Base-by-base conservation (phyloP, 2,888 invertebrate species). In the Gibbula magus region DNA sequence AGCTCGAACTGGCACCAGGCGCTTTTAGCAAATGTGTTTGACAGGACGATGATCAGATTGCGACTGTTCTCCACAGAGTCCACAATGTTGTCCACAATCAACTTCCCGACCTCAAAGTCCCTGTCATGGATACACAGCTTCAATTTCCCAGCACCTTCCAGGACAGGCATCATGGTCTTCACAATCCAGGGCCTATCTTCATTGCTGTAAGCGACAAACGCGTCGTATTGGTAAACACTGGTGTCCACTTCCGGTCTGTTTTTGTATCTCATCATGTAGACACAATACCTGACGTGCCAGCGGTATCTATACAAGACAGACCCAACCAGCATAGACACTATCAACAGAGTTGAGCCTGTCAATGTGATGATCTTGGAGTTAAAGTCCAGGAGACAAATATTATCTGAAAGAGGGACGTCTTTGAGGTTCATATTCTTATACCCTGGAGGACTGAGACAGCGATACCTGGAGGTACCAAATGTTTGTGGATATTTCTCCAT, bases 1-100 rank as follows among this genome's bases (percentile, higher is more conserved):
- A 96, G 95, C 91, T 96, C 96, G 85, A 95, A 95, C 86, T 95
- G 95, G 87, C 96, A 96, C 96, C 96, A 96, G 83, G 95, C 95
- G 84, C 95, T 96, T 8, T 94, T 92, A 5, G 95, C 91, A 89
- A 96, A 96, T 83, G 94, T 93, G 56, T 94, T 93, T 0, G 95
- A 95, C 18, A 96, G 94, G 10, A 96, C 93, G 79, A 96, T 91
- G 92, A 96, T 94, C 0, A 96, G 94, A 4, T 94, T 94, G 20
- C 94, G 93, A 0, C 95, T 95, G 0, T 94, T 94, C 86, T 95
- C 95, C 94, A 96, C 95, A 86, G 95, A 95, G 0, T 95, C 94
- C 0, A 95, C 94, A 83, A 96, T 96, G 85, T 96, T 96, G 88
- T 96, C 95, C 83, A 95, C 91, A 79, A 96, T 95, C 2, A 95